Conservation (phyloP, 2,888 invertebrate species). For the Chaetoderma sp. region DNA sequence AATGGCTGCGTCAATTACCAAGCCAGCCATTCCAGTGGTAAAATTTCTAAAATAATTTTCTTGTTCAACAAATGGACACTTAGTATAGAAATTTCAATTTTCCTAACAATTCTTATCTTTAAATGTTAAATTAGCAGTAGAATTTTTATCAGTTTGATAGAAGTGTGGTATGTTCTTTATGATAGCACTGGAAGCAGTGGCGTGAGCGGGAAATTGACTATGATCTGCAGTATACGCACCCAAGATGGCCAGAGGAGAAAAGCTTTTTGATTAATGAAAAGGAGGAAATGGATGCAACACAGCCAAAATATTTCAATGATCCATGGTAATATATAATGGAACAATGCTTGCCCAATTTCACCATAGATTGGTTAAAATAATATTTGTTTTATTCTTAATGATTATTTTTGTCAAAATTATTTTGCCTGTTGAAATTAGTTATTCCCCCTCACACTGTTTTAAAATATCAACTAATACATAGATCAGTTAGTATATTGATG, state of each 20-base stretch:
- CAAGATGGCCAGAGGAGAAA: constrained; percentile 65
- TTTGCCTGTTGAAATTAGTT: no score
- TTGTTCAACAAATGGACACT: background rate
- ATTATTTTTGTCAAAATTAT: no score
- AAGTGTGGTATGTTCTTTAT: background rate
- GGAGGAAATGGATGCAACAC: constrained; percentile 44
- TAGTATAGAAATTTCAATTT: background rate
- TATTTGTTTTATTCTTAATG: no score
- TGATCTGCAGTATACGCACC: constrained; percentile 61
- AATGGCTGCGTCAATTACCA: no score
- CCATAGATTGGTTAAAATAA: no score
- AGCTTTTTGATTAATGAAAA: constrained; percentile 53
- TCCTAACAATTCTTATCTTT: no score
- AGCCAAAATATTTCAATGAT: constrained; percentile 63
- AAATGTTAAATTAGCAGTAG: no score
- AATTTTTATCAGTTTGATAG: no score
- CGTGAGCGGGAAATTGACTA: constrained; percentile 49
- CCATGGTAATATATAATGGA: constrained; percentile 61
- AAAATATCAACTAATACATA: no score
- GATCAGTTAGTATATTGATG: no score
- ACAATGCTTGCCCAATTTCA: no score
- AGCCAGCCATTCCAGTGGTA: background rate
- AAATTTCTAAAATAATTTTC: background rate
- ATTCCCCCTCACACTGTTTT: no score
- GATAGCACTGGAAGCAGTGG: constrained; percentile 44